Evolutionary conservation across 2,888 invertebrate species (phyloP).

Genomic region (Limnephilus rhombicus): DNA sequence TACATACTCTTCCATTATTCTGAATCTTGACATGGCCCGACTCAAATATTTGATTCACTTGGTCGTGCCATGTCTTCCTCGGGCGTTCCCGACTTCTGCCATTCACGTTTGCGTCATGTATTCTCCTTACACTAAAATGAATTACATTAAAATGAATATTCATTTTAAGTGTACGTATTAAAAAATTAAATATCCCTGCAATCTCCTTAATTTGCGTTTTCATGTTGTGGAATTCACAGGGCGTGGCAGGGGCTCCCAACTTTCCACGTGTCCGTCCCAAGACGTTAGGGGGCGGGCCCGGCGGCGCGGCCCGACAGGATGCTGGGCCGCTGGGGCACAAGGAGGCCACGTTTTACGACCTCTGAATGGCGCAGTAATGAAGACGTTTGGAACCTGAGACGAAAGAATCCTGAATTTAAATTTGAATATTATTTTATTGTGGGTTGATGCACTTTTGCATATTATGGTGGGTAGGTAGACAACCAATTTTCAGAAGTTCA

Average conservation of each 20-base stretch:
- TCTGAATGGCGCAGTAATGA: constrained; percentile 33
- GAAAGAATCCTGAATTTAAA: not conserved
- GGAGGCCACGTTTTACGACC: constrained; percentile 50
- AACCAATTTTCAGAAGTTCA: not conserved
- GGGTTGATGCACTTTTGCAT: not conserved
- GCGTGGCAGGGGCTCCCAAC: constrained; percentile 52
- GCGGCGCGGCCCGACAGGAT: not conserved
- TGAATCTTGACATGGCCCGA: too few relatives aligned
- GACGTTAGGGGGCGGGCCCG: constrained; percentile 40
- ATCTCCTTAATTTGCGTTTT: not conserved
- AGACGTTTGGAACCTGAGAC: constrained; percentile 27
- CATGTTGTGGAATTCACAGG: constrained; percentile 1
- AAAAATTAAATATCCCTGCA: not conserved
- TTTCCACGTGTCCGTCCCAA: constrained; percentile 35
- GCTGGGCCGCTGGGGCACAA: not conserved
- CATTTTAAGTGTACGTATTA: too few relatives aligned
- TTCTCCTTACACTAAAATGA: too few relatives aligned
- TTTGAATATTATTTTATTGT: not conserved
- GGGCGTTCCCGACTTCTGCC: too few relatives aligned
- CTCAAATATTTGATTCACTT: too few relatives aligned
- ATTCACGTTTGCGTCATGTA: too few relatives aligned
- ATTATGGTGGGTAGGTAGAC: not conserved
- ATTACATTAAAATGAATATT: too few relatives aligned
- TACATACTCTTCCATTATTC: too few relatives aligned
- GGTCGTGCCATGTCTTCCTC: too few relatives aligned